Base-by-base conservation (phyloP, 2,888 invertebrate species). In the Lissonota sp. region DNA sequence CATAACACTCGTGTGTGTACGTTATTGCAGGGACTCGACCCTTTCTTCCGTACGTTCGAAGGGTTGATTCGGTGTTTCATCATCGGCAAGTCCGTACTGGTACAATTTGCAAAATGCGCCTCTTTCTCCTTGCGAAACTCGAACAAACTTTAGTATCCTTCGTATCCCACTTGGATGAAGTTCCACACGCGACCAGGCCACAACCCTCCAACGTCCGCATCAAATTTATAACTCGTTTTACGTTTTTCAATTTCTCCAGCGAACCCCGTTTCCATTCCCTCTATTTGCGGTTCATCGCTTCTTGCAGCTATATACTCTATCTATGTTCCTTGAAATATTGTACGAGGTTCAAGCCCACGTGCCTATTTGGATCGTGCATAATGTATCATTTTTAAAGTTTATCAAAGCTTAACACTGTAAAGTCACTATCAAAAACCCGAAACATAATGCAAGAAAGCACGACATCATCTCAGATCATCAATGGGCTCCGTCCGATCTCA, bases 181-280 rank as follows among this genome's bases (percentile, higher is more conserved):
- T 73, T 69, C 63, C 51, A 57, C 64, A 37, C 70, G 55, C 26
- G 26, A 26, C 46, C 42, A 42, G 10, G 58, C 40, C 58, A 26
- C 40, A 49, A 79, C 60, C 80, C 78, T 66, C 70, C 60, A 63
- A 67, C 69, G 74, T 55, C 69, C 44, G 16, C 84, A 83, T 84
- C 81, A 82, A 84, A 84, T 84, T 84, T 82, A 84, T 83, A 84
- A 84, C 82, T 80, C 80, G 76, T 79, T 80, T 80, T 79, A 82
- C 80, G 78, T 84, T 82, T 82, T 84, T 83, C 83, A 80, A 82
- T 82, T 79, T 82, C 71, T 75, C 74, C 69, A 49, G 40, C 58
- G n/a, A 7, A 62, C 7, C 60, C 26, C 46, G 62, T 71, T 42
- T 67, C 55, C 51, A 37, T 14, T 6, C 12, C 53, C 53, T 14